Evolutionary conservation across 1,140 invertebrate species (phyloP).

Genomic region (Ganaspis sp.): DNA sequence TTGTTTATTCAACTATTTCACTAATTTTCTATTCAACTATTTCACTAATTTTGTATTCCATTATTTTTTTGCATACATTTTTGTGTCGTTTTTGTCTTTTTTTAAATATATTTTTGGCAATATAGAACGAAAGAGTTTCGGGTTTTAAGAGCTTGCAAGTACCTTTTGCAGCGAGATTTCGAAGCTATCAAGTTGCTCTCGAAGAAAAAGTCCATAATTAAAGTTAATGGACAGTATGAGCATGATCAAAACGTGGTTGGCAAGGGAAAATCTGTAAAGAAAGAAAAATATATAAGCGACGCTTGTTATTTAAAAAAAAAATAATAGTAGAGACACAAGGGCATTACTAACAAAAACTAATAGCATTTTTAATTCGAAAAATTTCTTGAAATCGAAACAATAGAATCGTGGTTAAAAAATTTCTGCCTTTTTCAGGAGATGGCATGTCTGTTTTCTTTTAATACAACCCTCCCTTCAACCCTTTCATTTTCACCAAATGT

Average conservation of each 20-base stretch:
- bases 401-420: slow-evolving; percentile 55
- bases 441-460: slow-evolving; percentile 70
- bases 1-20: too few relatives aligned
- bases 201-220: not conserved
- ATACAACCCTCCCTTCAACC: slow-evolving; percentile 37
- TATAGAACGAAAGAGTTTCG: not conserved
- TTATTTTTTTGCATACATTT: too few relatives aligned
- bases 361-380: slow-evolving; percentile 35
- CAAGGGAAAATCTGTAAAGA: slow-evolving; percentile 50
- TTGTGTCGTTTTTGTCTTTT: too few relatives aligned
- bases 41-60: too few relatives aligned
- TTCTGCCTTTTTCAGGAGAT: slow-evolving; percentile 74
- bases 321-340: slow-evolving; percentile 37
- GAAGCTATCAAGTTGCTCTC: not conserved
- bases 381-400: too few relatives aligned
- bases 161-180: slow-evolving; percentile 25
- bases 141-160: slow-evolving; percentile 34
- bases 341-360: slow-evolving; percentile 66
- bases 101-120: not conserved
- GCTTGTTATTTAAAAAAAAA: slow-evolving; percentile 47
- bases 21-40: too few relatives aligned
- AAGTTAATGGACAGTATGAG: slow-evolving; percentile 35
- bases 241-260: slow-evolving; percentile 38
- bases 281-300: slow-evolving; percentile 44
- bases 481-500: slow-evolving; percentile 49